phyloP scores from a whole-genome alignment of 2,888 invertebrate species.

The Drosophila buzzatii region DNA sequence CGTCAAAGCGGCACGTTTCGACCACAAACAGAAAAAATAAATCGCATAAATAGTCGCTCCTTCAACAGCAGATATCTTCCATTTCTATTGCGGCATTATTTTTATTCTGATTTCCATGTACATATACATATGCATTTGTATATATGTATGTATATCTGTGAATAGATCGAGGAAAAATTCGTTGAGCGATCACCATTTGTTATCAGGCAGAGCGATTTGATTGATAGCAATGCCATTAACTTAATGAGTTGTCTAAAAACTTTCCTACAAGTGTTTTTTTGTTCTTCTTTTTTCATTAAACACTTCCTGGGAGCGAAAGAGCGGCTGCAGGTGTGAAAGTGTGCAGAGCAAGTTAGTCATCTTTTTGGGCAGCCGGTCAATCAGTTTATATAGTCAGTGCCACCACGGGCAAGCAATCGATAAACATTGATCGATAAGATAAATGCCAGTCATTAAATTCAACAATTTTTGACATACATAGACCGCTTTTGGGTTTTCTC shows the following conservation, averaged over 20 bases:
- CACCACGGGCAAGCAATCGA: slow-evolving; percentile 25
- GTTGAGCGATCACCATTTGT: slow-evolving; percentile 36
- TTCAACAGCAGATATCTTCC: slow-evolving; percentile 12
- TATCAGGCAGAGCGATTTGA: slow-evolving; percentile 59
- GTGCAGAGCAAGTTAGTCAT: slow-evolving; percentile 19
- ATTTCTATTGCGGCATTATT: slow-evolving; percentile 1
- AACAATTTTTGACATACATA: slow-evolving; percentile 18
- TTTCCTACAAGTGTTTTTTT: slow-evolving; percentile 67
- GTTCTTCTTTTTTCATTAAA: slow-evolving; percentile 6
- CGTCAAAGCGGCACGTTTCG: slow-evolving; percentile 59
- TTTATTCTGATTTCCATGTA: slow-evolving; percentile 3
- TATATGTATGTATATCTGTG: slow-evolving; percentile 11
- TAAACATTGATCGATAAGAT: slow-evolving; percentile 60
- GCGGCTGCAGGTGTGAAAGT: background rate
- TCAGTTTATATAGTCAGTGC: slow-evolving; percentile 23
- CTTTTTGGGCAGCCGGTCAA: slow-evolving; percentile 31
- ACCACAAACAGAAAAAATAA: slow-evolving; percentile 10
- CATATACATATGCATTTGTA: background rate
- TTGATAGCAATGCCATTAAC: slow-evolving; percentile 66
- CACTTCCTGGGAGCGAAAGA: slow-evolving; percentile 52
- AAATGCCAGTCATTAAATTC: slow-evolving; percentile 27
- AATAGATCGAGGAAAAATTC: slow-evolving; percentile 2
- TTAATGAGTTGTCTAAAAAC: slow-evolving; percentile 59
- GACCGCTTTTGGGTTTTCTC: slow-evolving; percentile 31
- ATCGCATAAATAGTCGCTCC: slow-evolving; percentile 10